phyloP scores from a whole-genome alignment of 2,888 invertebrate genomes.

The Pasiphila rectangulata region DNA sequence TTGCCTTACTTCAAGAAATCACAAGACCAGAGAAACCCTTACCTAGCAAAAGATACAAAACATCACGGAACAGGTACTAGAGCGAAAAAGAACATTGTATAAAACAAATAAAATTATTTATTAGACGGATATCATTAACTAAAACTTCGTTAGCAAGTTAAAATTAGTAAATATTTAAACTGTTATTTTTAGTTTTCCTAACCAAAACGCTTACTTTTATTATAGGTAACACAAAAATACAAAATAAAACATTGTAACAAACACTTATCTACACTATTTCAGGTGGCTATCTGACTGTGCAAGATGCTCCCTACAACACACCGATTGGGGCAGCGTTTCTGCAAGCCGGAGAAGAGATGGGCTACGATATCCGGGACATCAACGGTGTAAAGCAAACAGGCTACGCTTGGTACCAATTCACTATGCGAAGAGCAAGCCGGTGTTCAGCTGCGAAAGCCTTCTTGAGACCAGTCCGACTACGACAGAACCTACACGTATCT shows the following conservation, averaged over 20 bases:
- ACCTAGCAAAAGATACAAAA: constrained; percentile 86
- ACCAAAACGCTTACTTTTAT: too few species aligned
- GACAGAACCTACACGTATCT: constrained; percentile 91
- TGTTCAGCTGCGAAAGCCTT: constrained; percentile 94
- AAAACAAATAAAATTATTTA: too few species aligned
- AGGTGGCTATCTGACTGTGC: constrained; percentile 89
- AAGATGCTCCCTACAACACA: constrained; percentile 89
- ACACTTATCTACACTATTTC: constrained; percentile 38
- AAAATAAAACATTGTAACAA: too few species aligned
- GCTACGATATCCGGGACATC: constrained; percentile 91
- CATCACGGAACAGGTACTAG: constrained; percentile 86
- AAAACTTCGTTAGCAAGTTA: too few species aligned
- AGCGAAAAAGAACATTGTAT: too few species aligned
- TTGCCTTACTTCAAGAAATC: constrained; percentile 93
- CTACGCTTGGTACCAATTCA: constrained; percentile 92
- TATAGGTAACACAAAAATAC: too few species aligned
- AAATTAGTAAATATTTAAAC: too few species aligned
- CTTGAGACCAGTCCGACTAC: constrained; percentile 86
- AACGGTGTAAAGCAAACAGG: constrained; percentile 94
- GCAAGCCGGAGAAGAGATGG: constrained; percentile 95
- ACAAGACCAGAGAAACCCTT: constrained; percentile 93
- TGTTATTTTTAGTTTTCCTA: too few species aligned
- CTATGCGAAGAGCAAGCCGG: constrained; percentile 91
- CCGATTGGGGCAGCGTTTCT: constrained; percentile 92
- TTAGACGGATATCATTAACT: too few species aligned